A percentile compares a stretch with the other conserved stretches of the same genome.
phyloP scores from a whole-genome alignment of 2,888 invertebrate genomes.

The Chaetoderma sp. region DNA sequence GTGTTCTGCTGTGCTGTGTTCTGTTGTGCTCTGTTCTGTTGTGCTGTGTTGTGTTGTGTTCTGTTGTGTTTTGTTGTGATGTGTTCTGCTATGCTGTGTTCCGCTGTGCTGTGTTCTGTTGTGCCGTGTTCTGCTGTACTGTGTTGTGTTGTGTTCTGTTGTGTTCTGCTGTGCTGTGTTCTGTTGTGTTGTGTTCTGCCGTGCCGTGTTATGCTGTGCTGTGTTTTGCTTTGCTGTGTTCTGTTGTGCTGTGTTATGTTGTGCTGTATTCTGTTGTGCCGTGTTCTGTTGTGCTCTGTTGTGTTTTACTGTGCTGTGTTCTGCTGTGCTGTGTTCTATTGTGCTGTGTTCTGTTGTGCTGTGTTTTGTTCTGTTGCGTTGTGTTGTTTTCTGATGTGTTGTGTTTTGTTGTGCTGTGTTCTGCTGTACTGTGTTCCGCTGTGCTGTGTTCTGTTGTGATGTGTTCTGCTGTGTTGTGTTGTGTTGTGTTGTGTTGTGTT shows the following conservation, averaged over 20 bases:
- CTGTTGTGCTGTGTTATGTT: no score
- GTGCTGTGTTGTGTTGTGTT: conserved; percentile 10
- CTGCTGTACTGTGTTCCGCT: conserved; percentile 20
- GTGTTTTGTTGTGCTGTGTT: conserved; percentile 11
- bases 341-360: conserved; percentile 4
- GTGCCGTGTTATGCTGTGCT: no score
- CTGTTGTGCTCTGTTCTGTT: conserved; percentile 12
- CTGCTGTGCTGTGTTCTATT: conserved; percentile 14
- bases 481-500: conserved; percentile 15
- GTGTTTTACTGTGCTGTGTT: conserved; percentile 25
- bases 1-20: conserved; percentile 21
- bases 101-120: conserved; percentile 16
- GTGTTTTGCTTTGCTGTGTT: conserved; percentile 20
- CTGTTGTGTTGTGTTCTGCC: conserved; percentile 21
- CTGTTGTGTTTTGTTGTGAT: conserved; percentile 6
- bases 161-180: conserved; percentile 22
- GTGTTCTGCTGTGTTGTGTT: conserved; percentile 10
- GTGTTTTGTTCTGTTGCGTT: background rate
- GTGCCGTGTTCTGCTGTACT: conserved; percentile 4
- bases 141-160: conserved; percentile 12
- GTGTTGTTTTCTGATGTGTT: background rate
- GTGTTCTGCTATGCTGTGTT: background rate
- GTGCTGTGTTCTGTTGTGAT: conserved; percentile 12
- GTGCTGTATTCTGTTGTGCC: conserved; percentile 21
- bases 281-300: no score